Base-by-base conservation (phyloP, 2,113 vertebrate species). In the Oreochromis niloticus region DNA sequence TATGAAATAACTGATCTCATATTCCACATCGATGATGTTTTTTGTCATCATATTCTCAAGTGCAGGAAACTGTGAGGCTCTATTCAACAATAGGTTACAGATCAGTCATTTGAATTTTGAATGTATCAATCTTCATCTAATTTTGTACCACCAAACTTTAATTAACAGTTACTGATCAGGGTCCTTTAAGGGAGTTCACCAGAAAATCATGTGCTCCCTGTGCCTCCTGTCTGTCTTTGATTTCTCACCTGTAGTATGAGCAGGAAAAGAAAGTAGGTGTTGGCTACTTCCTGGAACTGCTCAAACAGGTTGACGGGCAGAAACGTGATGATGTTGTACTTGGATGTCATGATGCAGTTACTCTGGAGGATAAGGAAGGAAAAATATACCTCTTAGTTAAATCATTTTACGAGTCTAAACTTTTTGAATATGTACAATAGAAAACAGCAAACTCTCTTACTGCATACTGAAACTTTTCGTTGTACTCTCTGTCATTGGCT, bases 261-360 rank as follows among this genome's bases (percentile, higher is more conserved):
- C 88, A 99, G 97, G 95, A 99, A 99, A 84, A 99, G 97, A 93
- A 99, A 99, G 96, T 99, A 99, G 32, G 98, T 98, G 92, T 99
- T 99, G 93, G 98, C 98, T 93, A 99, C 98, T 97, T 98, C 98
- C 95, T 99, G 98, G 95, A 99, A 99, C 96, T 99, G 98, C 96
- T 99, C 98, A 39, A 99, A 99, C 91, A 99, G 97, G 95, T 99
- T 99, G 96, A 99, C 96, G 24, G 98, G 98, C 93, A 99, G 96
- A 96, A 99, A 99, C 83, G 97, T 99, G 95, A 99, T 71, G 11
- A 98, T 92, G 88, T 98, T 98, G 95, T 99, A 99, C 94, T 99
- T 99, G 82, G 98, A 99, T 89, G 98, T 99, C 96, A 97, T 97
- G 96, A 99, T 99, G 95, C 97, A 98, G 96, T 99, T 99, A 92